A percentile compares a stretch with the other conserved stretches of the same genome.
Conservation (phyloP, 1,140 invertebrate species). For the Aleiodes sp. region DNA sequence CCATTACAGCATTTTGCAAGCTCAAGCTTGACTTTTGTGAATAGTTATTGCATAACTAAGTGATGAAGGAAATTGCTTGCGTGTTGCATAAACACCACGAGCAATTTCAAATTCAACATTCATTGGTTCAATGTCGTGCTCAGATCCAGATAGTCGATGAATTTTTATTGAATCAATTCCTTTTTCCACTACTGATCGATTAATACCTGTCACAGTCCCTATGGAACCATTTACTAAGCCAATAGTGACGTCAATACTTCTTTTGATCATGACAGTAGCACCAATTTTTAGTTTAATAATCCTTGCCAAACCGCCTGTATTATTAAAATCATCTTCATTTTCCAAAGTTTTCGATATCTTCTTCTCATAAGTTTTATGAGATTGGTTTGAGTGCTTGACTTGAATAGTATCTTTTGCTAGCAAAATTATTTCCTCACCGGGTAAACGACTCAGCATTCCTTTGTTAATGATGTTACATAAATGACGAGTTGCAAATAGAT, state of each 20-base stretch:
- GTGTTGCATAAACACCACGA: too few relatives aligned
- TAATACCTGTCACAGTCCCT: slow-evolving; percentile 36
- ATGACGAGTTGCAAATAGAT: neutral
- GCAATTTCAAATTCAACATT: too few relatives aligned
- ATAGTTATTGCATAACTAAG: too few relatives aligned
- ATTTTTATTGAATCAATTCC: slow-evolving; percentile 53
- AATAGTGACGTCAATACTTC: slow-evolving; percentile 51
- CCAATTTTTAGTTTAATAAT: slow-evolving; percentile 47
- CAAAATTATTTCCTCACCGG: too few relatives aligned
- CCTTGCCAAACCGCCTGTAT: slow-evolving; percentile 25
- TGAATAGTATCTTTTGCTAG: neutral
- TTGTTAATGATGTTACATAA: slow-evolving; percentile 17
- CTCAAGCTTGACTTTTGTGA: too few relatives aligned
- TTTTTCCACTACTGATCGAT: slow-evolving; percentile 49
- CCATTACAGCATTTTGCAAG: too few relatives aligned
- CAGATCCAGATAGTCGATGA: slow-evolving; percentile 40
- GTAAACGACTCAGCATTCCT: too few relatives aligned
- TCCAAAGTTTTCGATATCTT: slow-evolving; percentile 3
- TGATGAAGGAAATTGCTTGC: too few relatives aligned
- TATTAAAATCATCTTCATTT: neutral
- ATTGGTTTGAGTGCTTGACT: neutral
- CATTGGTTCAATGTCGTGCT: slow-evolving; percentile 42
- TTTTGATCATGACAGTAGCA: slow-evolving; percentile 47
- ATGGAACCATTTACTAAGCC: slow-evolving; percentile 48
- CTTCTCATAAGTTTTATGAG: neutral